phyloP scores from a whole-genome alignment of 2,113 vertebrate species.

The Malurus alboscapulatus region DNA sequence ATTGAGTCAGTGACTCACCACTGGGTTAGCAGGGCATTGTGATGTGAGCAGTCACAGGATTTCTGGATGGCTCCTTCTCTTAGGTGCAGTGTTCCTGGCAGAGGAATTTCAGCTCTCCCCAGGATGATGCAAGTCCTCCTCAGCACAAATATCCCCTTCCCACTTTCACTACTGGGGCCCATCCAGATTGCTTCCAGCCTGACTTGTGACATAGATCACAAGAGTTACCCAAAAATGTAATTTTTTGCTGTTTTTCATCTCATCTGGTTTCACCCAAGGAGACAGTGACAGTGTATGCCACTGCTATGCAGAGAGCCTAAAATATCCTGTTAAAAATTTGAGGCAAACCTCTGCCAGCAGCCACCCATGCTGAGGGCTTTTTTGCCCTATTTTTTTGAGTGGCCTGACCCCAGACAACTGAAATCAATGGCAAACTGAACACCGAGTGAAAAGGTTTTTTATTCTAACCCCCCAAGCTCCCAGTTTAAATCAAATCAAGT shows the following conservation, averaged over 20 bases:
- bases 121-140: background rate
- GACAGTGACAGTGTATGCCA: background rate
- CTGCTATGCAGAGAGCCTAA: background rate
- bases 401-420: background rate
- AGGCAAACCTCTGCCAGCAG: background rate
- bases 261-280: background rate
- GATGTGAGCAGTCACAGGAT: background rate
- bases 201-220: background rate
- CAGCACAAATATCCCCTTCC: background rate
- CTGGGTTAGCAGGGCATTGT: background rate
- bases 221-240: background rate
- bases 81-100: background rate
- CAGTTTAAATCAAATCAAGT: background rate
- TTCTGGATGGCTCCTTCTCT: background rate
- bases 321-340: background rate
- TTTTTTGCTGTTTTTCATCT: background rate
- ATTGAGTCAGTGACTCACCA: background rate
- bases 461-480: background rate
- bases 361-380: background rate
- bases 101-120: background rate
- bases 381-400: background rate
- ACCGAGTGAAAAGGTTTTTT: background rate
- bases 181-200: background rate
- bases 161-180: rapidly evolving
- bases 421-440: background rate